Evolutionary conservation across 64 coral and sea anemone genomes (phyloP).

Genomic region (Pocillopora verrucosa): DNA sequence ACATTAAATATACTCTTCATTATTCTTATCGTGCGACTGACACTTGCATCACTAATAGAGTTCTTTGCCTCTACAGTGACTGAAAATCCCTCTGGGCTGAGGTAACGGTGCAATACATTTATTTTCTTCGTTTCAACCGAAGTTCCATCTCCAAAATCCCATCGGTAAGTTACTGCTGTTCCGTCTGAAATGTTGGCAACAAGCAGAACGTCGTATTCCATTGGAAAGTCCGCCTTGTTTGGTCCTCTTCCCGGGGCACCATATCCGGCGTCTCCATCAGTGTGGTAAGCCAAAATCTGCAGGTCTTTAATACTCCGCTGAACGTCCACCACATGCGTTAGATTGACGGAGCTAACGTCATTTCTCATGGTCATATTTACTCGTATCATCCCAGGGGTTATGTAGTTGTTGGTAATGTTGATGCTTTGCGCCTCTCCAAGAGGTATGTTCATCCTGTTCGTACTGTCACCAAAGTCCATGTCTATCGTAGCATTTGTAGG

Average conservation of each 20-base stretch:
- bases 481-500: slow-evolving; percentile 76
- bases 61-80: slow-evolving; percentile 44
- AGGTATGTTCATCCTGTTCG: neutral
- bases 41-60: slow-evolving; percentile 48
- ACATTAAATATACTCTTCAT: slow-evolving; percentile 65
- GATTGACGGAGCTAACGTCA: slow-evolving; percentile 23
- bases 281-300: slow-evolving; percentile 14
- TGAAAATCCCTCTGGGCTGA: neutral
- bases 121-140: slow-evolving; percentile 3
- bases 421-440: slow-evolving; percentile 5
- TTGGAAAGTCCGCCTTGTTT: slow-evolving; percentile 43
- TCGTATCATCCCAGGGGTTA: slow-evolving; percentile 21
- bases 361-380: slow-evolving; percentile 58
- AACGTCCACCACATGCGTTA: slow-evolving; percentile 42
- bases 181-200: slow-evolving; percentile 53
- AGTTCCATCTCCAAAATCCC: slow-evolving; percentile 52
- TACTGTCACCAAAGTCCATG: slow-evolving; percentile 33
- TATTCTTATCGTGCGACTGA: slow-evolving; percentile 9
- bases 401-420: slow-evolving; percentile 17
- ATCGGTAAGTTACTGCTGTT: slow-evolving; percentile 49
- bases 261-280: slow-evolving; percentile 37
- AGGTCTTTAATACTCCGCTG: slow-evolving; percentile 70
- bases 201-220: slow-evolving; percentile 37
- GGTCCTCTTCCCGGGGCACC: slow-evolving; percentile 46
- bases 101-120: slow-evolving; percentile 7